These are phyloP conservation scores for Drosophila teissieri DNA, from an alignment of 1,140 invertebrate species.

Conservation along the genomic window DNA sequence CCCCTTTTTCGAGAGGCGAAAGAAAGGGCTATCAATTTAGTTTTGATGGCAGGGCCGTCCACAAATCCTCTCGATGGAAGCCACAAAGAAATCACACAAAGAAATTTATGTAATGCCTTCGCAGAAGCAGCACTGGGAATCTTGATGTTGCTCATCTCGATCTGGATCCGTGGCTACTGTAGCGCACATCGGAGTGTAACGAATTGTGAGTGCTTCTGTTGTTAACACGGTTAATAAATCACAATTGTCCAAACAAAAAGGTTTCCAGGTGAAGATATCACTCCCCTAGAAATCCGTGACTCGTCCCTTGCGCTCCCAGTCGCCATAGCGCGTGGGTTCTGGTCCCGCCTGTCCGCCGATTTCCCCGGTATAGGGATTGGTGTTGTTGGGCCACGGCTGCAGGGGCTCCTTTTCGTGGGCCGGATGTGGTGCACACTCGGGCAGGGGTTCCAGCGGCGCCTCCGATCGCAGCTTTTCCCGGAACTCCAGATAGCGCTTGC, in stretches of 20 bases:
- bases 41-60: conserved; percentile 61
- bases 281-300: conserved; percentile 87
- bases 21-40: conserved; percentile 66
- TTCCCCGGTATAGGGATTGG: conserved; percentile 93
- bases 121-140: conserved; percentile 49
- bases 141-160: conserved; percentile 34
- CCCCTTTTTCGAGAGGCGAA: conserved; percentile 48
- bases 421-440: conserved; percentile 53
- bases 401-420: conserved; percentile 58
- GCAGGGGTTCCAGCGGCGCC: conserved; percentile 10
- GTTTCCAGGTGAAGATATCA: conserved; percentile 17
- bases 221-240: conserved; percentile 60
- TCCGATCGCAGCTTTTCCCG: conserved; percentile 57
- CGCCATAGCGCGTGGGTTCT: conserved; percentile 99
- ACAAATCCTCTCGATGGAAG: conserved; percentile 60
- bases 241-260: conserved; percentile 40
- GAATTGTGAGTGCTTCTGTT: conserved; percentile 69
- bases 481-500: conserved; percentile 58
- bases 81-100: conserved; percentile 64
- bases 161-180: conserved; percentile 47
- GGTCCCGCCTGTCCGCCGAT: conserved; percentile 96
- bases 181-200: conserved; percentile 36
- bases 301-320: conserved; percentile 99
- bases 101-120: conserved; percentile 80
- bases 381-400: conserved; percentile 87